Conservation (phyloP, 2,113 vertebrate species). For the Eidolon helvum region DNA sequence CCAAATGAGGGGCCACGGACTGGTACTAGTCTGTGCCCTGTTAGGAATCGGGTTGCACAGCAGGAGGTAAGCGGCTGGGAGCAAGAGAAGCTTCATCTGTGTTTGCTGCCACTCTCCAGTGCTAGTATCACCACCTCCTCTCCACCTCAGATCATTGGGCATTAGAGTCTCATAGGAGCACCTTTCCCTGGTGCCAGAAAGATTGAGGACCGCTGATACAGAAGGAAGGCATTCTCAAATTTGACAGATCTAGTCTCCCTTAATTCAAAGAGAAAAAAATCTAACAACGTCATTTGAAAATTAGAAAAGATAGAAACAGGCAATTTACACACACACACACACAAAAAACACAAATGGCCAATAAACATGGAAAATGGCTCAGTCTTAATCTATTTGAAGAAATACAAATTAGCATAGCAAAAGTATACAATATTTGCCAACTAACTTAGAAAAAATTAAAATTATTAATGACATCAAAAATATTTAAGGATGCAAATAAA, state of each 20-base stretch:
- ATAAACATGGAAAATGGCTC: background rate
- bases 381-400: background rate
- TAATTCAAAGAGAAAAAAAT: background rate
- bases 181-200: too few species aligned
- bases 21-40: too few species aligned
- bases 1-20: too few species aligned
- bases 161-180: too few species aligned
- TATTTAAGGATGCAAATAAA: background rate
- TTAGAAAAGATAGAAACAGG: background rate
- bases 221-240: background rate
- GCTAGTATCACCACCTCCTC: too few species aligned
- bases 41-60: too few species aligned
- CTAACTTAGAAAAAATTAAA: background rate
- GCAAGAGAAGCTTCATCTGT: too few species aligned
- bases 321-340: background rate
- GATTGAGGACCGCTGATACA: too few species aligned
- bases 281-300: background rate
- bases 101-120: too few species aligned
- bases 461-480: background rate
- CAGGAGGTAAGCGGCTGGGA: too few species aligned
- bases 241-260: background rate
- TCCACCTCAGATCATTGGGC: too few species aligned
- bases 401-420: background rate
- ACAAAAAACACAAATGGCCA: background rate
- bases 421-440: background rate